Percentiles rank a stretch among this genome's conserved stretches.
Conservation (phyloP, 1,140 invertebrate species). For the Brachionus koreanus region DNA sequence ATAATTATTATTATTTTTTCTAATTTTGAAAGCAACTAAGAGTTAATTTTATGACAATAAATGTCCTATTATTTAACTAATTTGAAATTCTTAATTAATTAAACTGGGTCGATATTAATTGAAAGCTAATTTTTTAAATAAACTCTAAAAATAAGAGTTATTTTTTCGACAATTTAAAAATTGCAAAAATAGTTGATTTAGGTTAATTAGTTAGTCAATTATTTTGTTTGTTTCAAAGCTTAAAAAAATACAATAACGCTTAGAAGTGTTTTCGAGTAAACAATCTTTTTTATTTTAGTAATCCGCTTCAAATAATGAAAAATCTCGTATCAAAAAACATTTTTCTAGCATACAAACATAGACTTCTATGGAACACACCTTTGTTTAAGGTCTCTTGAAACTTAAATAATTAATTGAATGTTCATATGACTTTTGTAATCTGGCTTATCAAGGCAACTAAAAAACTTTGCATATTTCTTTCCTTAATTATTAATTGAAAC, state of each 20-base stretch:
- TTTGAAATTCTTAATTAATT: neutral
- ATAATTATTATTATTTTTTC: too few species aligned
- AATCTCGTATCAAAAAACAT: neutral
- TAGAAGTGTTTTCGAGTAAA: neutral
- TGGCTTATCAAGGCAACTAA: neutral
- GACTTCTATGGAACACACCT: neutral
- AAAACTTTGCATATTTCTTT: neutral
- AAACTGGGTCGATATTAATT: neutral
- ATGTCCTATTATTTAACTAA: too few species aligned
- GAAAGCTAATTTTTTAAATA: neutral
- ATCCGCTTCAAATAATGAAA: neutral
- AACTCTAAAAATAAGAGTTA: neutral
- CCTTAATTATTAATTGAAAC: neutral
- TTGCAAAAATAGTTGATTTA: neutral
- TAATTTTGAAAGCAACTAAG: too few species aligned
- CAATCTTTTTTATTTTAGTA: neutral
- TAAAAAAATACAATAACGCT: neutral
- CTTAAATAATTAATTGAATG: neutral
- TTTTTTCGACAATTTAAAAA: neutral
- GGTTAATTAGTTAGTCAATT: neutral
- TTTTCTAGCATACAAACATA: neutral
- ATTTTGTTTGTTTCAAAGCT: neutral
- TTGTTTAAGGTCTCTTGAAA: conserved; percentile 16
- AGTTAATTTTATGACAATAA: too few species aligned
- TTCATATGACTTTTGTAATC: neutral